phyloP scores from a whole-genome alignment of 2,113 vertebrate species.

The Coregonus clupeaformis region DNA sequence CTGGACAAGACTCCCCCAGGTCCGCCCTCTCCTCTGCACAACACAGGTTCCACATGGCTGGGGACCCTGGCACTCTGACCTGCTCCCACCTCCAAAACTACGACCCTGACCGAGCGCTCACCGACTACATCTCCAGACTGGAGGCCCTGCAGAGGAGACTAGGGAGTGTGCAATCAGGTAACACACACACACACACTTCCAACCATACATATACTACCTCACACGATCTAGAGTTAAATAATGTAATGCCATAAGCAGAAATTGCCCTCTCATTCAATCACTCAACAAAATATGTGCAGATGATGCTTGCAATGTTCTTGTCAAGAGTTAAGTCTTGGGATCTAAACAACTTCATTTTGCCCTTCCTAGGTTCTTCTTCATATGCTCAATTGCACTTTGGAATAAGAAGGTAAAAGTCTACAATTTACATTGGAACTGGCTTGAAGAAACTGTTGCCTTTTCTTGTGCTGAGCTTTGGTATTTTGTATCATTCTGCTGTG shows the following conservation, averaged over 20 bases:
- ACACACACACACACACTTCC: not conserved
- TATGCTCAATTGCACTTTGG: slow-evolving; percentile 84
- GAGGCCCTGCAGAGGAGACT: slow-evolving; percentile 92
- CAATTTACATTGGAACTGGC: slow-evolving; percentile 56
- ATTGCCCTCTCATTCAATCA: no score
- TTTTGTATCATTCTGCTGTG: slow-evolving; percentile 75
- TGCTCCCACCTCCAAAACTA: slow-evolving; percentile 94
- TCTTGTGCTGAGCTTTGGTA: slow-evolving; percentile 77
- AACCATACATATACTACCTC: not conserved
- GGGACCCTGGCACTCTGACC: slow-evolving; percentile 73
- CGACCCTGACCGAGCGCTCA: slow-evolving; percentile 91
- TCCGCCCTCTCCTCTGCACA: slow-evolving; percentile 77
- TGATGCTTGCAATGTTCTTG: not conserved
- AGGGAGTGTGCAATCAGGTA: slow-evolving; percentile 82
- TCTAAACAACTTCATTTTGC: not conserved
- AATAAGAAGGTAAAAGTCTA: slow-evolving; percentile 84
- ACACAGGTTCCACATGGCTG: slow-evolving; percentile 77
- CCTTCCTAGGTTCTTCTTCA: slow-evolving; percentile 77
- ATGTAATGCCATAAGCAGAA: no score
- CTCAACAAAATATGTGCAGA: no score
- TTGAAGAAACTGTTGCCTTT: slow-evolving; percentile 82
- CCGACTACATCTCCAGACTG: slow-evolving; percentile 91
- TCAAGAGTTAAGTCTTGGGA: not conserved
- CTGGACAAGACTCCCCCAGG: slow-evolving; percentile 82
- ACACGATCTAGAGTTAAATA: not conserved